A percentile compares a stretch with the other conserved stretches of the same genome.
Conservation (phyloP, 2,797 vertebrate species). For the Anniella stebbinsi region DNA sequence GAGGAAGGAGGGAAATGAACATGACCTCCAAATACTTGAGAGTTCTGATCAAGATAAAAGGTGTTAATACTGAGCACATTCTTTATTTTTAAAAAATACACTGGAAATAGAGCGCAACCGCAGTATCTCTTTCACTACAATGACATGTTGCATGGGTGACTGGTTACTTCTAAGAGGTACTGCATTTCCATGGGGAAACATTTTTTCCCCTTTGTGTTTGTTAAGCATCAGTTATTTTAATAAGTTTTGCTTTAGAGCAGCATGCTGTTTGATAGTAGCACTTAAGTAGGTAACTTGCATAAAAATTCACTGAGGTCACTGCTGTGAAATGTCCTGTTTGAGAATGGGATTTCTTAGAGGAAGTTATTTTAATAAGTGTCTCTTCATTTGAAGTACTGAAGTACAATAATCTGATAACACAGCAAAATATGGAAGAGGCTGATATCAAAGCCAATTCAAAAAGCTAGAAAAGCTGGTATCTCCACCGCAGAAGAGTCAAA, state of each 20-base stretch:
- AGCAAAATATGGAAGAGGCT: constrained; percentile 9
- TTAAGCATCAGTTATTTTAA: accelerated
- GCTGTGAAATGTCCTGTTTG: constrained; percentile 1
- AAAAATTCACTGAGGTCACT: neutral
- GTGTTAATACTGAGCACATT: constrained; percentile 59
- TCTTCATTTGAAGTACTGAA: neutral
- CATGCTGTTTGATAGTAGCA: neutral
- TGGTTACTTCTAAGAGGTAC: neutral
- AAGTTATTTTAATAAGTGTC: neutral
- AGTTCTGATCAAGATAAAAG: constrained; percentile 67
- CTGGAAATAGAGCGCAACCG: neutral
- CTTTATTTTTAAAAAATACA: neutral
- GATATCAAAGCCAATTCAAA: neutral
- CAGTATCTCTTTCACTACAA: neutral
- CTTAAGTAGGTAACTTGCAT: neutral
- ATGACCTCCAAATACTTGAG: constrained; percentile 73
- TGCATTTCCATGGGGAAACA: neutral
- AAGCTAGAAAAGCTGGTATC: constrained; percentile 29
- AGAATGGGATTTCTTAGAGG: neutral
- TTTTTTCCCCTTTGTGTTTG: accelerated
- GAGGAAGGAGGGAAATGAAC: constrained; percentile 73
- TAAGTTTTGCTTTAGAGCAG: neutral
- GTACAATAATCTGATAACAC: neutral
- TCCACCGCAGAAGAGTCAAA: constrained; percentile 4
- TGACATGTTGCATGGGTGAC: neutral